A percentile compares a stretch with the other conserved stretches of the same genome.
Evolutionary conservation across 2,888 invertebrate genomes (phyloP).

Genomic region (Automeris io): DNA sequence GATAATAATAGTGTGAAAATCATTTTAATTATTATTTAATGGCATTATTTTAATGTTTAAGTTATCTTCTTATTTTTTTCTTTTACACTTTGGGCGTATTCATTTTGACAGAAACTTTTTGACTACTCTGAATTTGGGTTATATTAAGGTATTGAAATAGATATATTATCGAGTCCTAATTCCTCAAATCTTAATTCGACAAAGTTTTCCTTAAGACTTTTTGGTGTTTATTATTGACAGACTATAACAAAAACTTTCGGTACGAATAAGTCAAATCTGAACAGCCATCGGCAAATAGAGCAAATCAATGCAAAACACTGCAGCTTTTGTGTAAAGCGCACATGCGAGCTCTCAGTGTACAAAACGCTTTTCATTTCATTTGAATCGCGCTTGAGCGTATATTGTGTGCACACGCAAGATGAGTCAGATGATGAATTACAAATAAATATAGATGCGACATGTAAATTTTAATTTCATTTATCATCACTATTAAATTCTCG

Average conservation of each 20-base stretch:
- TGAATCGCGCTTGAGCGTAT: constrained; percentile 53
- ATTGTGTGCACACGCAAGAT: constrained; percentile 43
- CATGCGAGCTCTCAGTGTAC: constrained; percentile 61
- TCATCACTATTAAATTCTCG: neutral
- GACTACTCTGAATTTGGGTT: no score
- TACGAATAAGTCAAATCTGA: constrained; percentile 30
- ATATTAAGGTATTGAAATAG: no score
- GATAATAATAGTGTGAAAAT: no score
- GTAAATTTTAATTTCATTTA: neutral
- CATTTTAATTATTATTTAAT: no score
- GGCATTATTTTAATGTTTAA: no score
- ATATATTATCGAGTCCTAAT: no score
- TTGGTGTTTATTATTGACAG: neutral
- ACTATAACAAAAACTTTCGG: constrained; percentile 5
- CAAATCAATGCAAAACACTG: constrained; percentile 55
- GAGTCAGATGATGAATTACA: constrained; percentile 28
- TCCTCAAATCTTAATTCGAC: no score
- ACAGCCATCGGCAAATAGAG: constrained; percentile 54
- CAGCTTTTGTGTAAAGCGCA: constrained; percentile 55
- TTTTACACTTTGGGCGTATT: no score
- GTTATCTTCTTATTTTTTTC: no score
- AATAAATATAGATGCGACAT: constrained; percentile 14
- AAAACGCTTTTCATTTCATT: constrained; percentile 74
- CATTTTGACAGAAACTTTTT: no score
- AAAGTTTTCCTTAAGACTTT: neutral